phyloP scores from a whole-genome alignment of 2,797 vertebrate species.

The Pangasius larnaudii region DNA sequence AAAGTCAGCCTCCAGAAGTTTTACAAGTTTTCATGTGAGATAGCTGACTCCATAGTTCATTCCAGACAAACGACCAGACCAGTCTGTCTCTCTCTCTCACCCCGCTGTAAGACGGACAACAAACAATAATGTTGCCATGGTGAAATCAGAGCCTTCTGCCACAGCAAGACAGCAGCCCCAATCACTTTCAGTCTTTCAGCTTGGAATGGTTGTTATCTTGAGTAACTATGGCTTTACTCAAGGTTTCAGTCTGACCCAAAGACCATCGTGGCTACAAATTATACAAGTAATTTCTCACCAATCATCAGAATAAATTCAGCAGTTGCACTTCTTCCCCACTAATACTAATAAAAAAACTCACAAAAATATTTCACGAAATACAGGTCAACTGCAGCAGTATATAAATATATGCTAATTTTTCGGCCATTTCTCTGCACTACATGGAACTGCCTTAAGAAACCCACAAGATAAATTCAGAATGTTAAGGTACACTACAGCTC shows the following conservation, averaged over 20 bases:
- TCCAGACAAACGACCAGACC: slow-evolving; percentile 62
- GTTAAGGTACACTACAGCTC: not conserved
- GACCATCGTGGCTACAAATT: not conserved
- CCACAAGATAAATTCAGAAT: not conserved
- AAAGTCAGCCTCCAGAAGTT: not conserved
- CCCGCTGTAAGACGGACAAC: slow-evolving; percentile 63
- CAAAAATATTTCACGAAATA: not conserved
- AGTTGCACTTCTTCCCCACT: not conserved
- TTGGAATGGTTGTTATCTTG: slow-evolving; percentile 18
- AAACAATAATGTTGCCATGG: slow-evolving; percentile 76
- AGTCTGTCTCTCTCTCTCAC: slow-evolving; percentile 45
- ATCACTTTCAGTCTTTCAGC: slow-evolving; percentile 59
- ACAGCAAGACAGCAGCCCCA: slow-evolving; percentile 55
- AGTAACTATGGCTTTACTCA: not conserved
- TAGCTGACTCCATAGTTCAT: slow-evolving; percentile 59
- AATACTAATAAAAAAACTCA: not conserved
- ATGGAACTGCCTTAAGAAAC: not conserved
- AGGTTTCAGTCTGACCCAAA: not conserved
- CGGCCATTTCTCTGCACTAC: not conserved
- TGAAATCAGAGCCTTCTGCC: slow-evolving; percentile 57
- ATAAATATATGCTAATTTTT: not conserved
- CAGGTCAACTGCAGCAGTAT: too few relatives aligned
- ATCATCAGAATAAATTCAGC: not conserved
- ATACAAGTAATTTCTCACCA: not conserved
- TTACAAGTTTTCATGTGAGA: not conserved